Evolutionary conservation across 2,113 vertebrate species (phyloP), one percentile per base, ranked within the genome.

Genomic region (Origma solitaria): DNA sequence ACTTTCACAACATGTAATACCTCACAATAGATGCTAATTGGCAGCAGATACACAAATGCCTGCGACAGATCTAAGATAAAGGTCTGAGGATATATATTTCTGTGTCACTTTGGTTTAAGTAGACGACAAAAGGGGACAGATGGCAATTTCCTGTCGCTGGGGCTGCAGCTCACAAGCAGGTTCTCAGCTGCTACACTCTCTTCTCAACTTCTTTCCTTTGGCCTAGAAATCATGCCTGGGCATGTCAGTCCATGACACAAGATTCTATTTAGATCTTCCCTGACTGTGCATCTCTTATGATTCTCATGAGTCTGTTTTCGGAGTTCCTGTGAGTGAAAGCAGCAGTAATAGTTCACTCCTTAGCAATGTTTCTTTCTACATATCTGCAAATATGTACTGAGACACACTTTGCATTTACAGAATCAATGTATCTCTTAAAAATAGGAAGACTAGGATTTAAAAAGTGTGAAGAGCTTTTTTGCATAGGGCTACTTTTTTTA

Each of bases 241-340:
- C 96, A 83, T 1, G 54, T 62, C 70, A 50, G 70, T 6, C 40
- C 25, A 31, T 1, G 4, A 56, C 1, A 1, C 0, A 0, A 81
- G 40, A 76, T 35, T 69, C 66, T 72, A 14, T 64, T 72, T 45
- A 47, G 11, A 64, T 90, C 94, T 94, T 79, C 84, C 78, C 79
- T 92, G 71, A 92, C 58, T 86, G 7, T 50, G 84, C 87, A 75
- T 47, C 15, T 88, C 25, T 79, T 45, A 24, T 0, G 3, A 51
- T 47, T 80, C 71, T 69, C 50, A 28, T 7, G 25, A 28, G 38
- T 27, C 30, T 77, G 7, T 38, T 88, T 78, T 42, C 24, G n/a
- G 47, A 72, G 37, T 7, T 64, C n/a, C 44, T 81, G 3, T 30
- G 30, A 23, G 40, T 10, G n/a, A 85, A 8, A 75, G 35, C 47